phyloP scores from a whole-genome alignment of 2,113 vertebrate species.

The Rhabdomys dilectus region DNA sequence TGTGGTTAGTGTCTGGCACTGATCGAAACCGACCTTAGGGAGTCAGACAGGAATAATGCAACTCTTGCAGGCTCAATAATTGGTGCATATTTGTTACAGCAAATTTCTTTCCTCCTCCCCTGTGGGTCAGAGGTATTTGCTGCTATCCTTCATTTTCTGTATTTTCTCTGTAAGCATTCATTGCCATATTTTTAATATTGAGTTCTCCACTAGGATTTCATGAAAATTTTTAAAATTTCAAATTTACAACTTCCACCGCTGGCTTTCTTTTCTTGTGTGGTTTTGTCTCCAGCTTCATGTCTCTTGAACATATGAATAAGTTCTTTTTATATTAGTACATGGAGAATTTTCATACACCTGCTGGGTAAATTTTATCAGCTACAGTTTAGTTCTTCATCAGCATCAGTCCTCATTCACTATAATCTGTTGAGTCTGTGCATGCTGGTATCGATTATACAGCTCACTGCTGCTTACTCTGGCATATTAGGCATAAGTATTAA shows the following conservation, averaged over 20 bases:
- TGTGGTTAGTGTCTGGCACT: too few relatives aligned
- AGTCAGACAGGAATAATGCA: too few relatives aligned
- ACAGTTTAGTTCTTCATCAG: not conserved
- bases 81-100: not conserved
- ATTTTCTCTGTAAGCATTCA: not conserved
- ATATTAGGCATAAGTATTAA: not conserved
- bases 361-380: not conserved
- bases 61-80: rapidly evolving
- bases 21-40: not conserved
- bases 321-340: not conserved
- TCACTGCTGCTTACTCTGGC: not conserved
- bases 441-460: not conserved
- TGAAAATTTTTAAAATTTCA: not conserved
- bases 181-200: not conserved
- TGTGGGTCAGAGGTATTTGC: not conserved
- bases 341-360: not conserved
- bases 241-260: not conserved
- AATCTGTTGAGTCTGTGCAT: not conserved
- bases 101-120: not conserved
- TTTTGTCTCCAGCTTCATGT: not conserved
- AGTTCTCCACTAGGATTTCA: not conserved
- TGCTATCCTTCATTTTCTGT: not conserved
- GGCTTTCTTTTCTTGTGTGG: not conserved
- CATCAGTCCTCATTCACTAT: too few relatives aligned
- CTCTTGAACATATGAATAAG: not conserved